Base-by-base conservation (phyloP, 1,140 invertebrate species). In the Dendroctonus valens region DNA sequence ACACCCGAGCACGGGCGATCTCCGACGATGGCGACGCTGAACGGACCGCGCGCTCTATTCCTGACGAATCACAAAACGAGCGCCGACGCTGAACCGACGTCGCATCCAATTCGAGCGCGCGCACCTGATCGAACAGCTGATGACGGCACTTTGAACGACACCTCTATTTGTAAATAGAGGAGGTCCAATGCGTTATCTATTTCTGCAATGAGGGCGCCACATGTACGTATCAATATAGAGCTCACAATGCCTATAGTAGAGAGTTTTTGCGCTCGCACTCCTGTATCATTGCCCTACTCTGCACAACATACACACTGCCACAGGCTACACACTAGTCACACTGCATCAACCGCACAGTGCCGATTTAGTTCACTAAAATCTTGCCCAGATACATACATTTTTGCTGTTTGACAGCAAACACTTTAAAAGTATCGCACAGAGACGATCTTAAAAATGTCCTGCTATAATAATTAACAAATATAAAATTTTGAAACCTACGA, bases 81-180 rank as follows among this genome's bases (percentile, higher is more conserved):
- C 67, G 55, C 67, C 59, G 61, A 58, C 69, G 66, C 67, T 46
- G 26, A 54, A 62, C 40, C 48, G 54, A 50, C 66, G 41, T 46
- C 54, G 50, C 63, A 62, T 59, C 48, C 54, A 46, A 44, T 52
- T 26, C 38, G 38, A 15, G 70, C 72, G 72, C 67, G 69, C 72
- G 72, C 72, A 70, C 14, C 63, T 64, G 67, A 73, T 73, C 72
- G 72, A 73, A 73, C 72, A 73, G 72, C 72, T 73, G 72, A 73
- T 73, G 72, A 73, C 72, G 72, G 72, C 70, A 73, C 57, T 68
- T 67, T 63, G 40, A 59, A 65, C 62, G 49, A 67, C 58, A 70
- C 64, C 37, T 62, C 52, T 67, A 65, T 70, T 65, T 68, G 69
- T 68, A 68, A 68, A 70, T 68, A 67, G 51, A 40, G 12, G 53